Evolutionary conservation across 2,888 invertebrate species (phyloP), one percentile per base, ranked within the genome.

Genomic region (Stenolophus ochropezus): DNA sequence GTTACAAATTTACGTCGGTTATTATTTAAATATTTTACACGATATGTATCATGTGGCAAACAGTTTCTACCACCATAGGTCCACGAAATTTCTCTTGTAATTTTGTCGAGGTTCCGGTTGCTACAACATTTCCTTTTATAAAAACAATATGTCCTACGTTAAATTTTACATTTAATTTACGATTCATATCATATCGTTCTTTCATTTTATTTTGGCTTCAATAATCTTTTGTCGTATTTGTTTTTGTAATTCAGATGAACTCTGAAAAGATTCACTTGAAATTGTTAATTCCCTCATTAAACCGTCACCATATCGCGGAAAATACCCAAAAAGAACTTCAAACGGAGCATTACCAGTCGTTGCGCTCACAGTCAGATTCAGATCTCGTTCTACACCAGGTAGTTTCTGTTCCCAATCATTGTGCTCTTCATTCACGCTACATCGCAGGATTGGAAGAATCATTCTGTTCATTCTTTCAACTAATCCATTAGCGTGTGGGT

Each of bases 401-500:
- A 49, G 4, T 1, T 49, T n/a, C 14, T n/a, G n/a, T 1, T 49
- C 49, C n/a, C 49, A 49, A 6, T 49, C 49, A 14, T 16, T n/a
- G 49, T 16, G 14, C 14, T 49, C 49, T 5, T 1, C 16, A 49
- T 49, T 49, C n/a, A 16, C 16, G 4, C 1, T 49, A n/a, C 1
- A 14, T 11, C 49, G 4, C 1, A 49, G 4, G 14, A 49, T n/a
- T 49, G 49, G 49, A 14, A 16, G n/a, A n/a, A 49, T n/a, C 16
- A 14, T 49, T 5, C 16, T 1, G 18, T 65, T 79, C n/a, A 73
- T 14, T 47, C 18, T n/a, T 18, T 73, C 74, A 8, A 71, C 42
- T 42, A 27, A 47, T 4, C 74, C 74, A 20, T 73, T 73, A 14
- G 74, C 74, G 1, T 47, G 74, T 18, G 74, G 6, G 11, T 27